Evolutionary conservation across 2,113 vertebrate genomes (phyloP), one percentile per base, ranked within the genome.

Genomic region (Oncorhynchus kisutch): DNA sequence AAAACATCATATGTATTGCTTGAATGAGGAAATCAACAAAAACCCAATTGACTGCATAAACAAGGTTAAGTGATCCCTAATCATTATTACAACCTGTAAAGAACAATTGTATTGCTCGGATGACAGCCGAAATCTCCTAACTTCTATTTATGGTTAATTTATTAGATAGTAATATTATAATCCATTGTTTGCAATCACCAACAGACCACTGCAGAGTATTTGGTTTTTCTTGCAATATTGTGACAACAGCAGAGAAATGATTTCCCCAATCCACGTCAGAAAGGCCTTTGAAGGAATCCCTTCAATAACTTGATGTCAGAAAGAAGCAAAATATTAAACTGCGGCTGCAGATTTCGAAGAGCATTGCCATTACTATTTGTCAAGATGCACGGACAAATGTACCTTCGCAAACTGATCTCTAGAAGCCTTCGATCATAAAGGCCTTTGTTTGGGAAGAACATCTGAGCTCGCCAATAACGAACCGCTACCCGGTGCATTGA

Each of bases 361-460:
- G 9, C 9, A 48, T 16, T 70, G n/a, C 14, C 39, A 39, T 49
- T 14, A 24, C 20, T 25, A 49, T 39, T 24, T 13, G 60, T 3
- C 45, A 24, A 5, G 20, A 14, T 45, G n/a, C 45, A 45, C 18
- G 27, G 14, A 68, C 27, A 20, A 34, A 68, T 68, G 18, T 18
- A 68, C 18, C 18, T 45, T 39, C 6, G 31, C 67, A 68, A 20
- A 29, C 16, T 13, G 29, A 18, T 31, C 14, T 67, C 5, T 67
- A 31, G 14, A 14, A 67, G 14, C 14, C 51, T 54, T 18, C 4
- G 14, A 18, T 54, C 27, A 67, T 18, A 29, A 67, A 34, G 71
- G 54, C 20, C 88, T 89, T 89, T 90, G 87, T 89, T 79, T 27
- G 69, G 0, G 72, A 34, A 65, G 72, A 67, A 71, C 75, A 75